Evolutionary conservation across 2,797 vertebrate species (phyloP).

Genomic region (Gallinago stenura): DNA sequence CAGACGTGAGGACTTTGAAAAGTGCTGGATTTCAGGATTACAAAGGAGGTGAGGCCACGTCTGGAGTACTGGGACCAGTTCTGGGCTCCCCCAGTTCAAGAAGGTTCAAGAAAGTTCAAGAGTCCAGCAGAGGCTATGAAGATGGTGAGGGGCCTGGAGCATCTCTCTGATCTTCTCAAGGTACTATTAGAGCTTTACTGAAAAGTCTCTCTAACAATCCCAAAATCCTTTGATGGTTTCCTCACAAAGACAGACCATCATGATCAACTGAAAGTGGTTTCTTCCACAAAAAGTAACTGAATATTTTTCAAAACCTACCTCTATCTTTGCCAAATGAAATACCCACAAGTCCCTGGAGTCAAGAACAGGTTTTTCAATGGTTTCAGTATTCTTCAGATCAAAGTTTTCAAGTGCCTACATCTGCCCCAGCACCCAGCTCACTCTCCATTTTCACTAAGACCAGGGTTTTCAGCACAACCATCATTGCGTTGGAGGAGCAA

Average conservation of each 20-base stretch:
- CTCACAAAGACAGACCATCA: not conserved
- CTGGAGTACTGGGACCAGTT: too few relatives aligned
- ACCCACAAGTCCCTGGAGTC: not conserved
- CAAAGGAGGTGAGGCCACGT: not conserved
- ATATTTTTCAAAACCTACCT: not conserved
- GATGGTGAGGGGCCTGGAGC: too few relatives aligned
- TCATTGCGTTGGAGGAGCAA: not conserved
- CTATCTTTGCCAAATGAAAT: not conserved
- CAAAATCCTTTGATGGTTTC: accelerated
- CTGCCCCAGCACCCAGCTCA: not conserved
- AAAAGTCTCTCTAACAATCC: not conserved
- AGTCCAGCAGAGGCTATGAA: too few relatives aligned
- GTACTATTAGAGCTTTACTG: not conserved
- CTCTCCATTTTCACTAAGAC: not conserved
- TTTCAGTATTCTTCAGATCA: not conserved
- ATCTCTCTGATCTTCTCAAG: too few relatives aligned
- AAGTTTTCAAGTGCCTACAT: not conserved
- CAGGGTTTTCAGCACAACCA: not conserved
- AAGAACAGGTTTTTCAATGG: not conserved
- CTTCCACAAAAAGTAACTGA: not conserved
- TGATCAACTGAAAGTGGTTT: not conserved
- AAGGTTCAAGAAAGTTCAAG: too few relatives aligned
- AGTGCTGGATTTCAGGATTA: not conserved
- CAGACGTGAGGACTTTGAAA: accelerated
- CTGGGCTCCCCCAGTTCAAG: too few relatives aligned